Conservation (phyloP, 2,797 vertebrate genomes). For the Lepus oiostolus region DNA sequence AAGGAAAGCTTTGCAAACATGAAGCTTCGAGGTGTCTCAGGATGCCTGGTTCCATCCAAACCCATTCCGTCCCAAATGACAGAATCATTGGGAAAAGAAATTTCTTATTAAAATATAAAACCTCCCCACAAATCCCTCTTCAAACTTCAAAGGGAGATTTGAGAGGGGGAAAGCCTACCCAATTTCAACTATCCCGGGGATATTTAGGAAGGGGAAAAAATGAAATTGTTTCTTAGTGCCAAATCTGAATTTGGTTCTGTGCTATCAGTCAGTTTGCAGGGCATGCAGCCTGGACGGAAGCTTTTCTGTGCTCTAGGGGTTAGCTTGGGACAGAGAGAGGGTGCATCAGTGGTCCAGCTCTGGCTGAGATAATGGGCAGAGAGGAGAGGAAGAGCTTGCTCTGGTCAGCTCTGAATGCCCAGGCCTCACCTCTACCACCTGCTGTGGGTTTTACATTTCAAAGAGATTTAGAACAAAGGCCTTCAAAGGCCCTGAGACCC, state of each 20-base stretch:
- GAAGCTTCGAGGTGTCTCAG: constrained; percentile 33
- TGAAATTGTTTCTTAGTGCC: constrained; percentile 11
- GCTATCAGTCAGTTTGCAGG: neutral
- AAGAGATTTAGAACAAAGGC: neutral
- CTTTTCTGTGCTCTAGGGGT: neutral
- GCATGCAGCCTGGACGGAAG: neutral
- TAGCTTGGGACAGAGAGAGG: constrained; percentile 29
- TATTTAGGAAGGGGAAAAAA: neutral
- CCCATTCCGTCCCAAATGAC: constrained; percentile 33
- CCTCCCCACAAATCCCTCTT: neutral
- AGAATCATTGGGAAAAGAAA: constrained; percentile 58
- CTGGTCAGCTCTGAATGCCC: neutral
- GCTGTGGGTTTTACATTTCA: neutral
- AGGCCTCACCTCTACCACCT: neutral
- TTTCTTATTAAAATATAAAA: constrained; percentile 71
- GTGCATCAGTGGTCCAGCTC: neutral
- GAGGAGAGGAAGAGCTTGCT: neutral
- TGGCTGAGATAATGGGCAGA: neutral
- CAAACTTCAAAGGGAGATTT: constrained; percentile 60
- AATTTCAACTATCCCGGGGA: constrained; percentile 42
- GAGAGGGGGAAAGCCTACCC: constrained; percentile 38
- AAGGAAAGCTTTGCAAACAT: neutral
- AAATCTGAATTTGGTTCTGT: constrained; percentile 6
- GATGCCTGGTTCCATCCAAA: constrained; percentile 39
- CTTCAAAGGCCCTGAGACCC: neutral